Conservation (phyloP, 1,140 invertebrate genomes). For the Ganaspis sp. region DNA sequence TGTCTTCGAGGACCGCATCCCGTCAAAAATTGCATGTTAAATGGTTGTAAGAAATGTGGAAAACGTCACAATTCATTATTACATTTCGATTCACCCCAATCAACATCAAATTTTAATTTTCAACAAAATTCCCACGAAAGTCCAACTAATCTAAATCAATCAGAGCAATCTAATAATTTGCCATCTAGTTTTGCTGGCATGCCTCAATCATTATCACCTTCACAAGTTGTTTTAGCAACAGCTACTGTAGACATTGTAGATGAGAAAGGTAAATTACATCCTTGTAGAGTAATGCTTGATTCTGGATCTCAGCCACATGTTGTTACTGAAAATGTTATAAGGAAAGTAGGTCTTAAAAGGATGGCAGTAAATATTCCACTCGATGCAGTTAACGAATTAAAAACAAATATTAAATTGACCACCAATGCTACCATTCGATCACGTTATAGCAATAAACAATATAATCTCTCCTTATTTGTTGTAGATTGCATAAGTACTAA, state of each 20-base stretch:
- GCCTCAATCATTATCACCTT: too few relatives aligned
- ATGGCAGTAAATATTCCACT: too few relatives aligned
- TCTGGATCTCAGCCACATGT: too few relatives aligned
- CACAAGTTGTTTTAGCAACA: too few relatives aligned
- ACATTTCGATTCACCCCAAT: background rate
- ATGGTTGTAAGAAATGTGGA: background rate
- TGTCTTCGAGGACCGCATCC: background rate
- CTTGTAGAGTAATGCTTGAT: too few relatives aligned
- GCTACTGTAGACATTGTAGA: too few relatives aligned
- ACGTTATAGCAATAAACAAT: background rate
- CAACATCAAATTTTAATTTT: background rate
- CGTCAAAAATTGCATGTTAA: background rate
- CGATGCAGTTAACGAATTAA: too few relatives aligned
- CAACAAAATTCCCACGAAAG: background rate
- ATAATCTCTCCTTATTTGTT: background rate
- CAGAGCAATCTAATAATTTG: too few relatives aligned
- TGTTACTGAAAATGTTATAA: background rate
- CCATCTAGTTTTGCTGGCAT: too few relatives aligned
- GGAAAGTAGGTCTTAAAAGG: background rate
- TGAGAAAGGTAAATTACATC: too few relatives aligned
- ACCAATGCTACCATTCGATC: background rate
- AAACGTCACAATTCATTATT: background rate
- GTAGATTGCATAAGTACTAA: background rate
- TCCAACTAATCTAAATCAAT: background rate
- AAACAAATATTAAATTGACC: background rate